Conservation (phyloP, 2,113 vertebrate species). For the Myrmophylax atrothorax region DNA sequence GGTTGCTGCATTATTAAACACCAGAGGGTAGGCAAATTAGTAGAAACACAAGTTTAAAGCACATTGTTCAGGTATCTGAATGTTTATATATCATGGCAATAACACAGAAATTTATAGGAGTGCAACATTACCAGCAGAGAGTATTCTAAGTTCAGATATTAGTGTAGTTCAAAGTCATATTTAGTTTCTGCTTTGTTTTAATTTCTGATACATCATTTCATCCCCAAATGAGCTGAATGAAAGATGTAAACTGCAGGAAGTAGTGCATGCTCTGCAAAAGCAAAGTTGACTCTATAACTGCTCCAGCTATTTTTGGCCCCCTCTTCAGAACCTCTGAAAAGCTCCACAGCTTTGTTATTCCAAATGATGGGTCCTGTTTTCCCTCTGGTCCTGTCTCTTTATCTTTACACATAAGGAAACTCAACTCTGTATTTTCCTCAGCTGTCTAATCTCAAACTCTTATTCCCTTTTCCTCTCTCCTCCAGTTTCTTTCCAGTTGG, state of each 20-base stretch:
- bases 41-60: constrained; percentile 28
- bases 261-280: neutral
- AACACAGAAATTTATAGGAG: neutral
- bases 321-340: neutral
- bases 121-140: neutral
- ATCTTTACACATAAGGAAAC: neutral
- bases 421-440: neutral
- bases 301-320: neutral
- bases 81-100: constrained; percentile 3
- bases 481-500: neutral
- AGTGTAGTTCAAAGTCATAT: neutral
- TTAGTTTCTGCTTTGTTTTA: neutral
- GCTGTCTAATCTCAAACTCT: neutral
- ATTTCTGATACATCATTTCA: neutral
- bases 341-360: neutral
- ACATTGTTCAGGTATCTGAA: constrained; percentile 22
- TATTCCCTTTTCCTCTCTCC: neutral
- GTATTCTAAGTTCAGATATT: neutral
- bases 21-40: constrained; percentile 45
- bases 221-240: neutral
- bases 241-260: neutral
- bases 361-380: neutral
- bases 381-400: neutral
- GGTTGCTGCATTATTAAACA: constrained; percentile 67
- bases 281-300: neutral